Percentiles rank a stretch among this genome's conserved stretches.
These are phyloP conservation scores for Ictalurus punctatus DNA, from an alignment of 2,113 vertebrate species.

Conservation along the genomic window DNA sequence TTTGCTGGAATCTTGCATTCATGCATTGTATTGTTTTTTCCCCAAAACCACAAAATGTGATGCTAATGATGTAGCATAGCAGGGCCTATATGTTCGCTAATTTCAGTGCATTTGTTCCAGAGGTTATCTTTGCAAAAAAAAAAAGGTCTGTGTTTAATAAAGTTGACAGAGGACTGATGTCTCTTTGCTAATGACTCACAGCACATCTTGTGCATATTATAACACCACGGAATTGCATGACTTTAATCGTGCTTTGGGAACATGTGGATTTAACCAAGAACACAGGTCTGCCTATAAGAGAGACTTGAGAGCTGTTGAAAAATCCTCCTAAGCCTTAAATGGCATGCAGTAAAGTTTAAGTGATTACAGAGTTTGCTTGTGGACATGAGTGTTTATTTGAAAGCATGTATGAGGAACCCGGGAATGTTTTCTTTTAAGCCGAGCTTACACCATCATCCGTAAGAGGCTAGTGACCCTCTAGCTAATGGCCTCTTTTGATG, in stretches of 20 bases:
- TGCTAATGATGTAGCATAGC: constrained; percentile 34
- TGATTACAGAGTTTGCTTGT: background rate
- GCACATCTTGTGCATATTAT: constrained; percentile 39
- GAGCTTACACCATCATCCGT: background rate
- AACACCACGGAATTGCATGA: background rate
- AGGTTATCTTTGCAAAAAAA: background rate
- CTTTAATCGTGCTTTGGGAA: constrained; percentile 12
- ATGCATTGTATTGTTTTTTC: background rate
- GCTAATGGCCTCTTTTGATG: background rate
- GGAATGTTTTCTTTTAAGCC: background rate
- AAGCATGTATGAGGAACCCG: constrained; percentile 3
- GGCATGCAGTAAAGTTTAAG: background rate
- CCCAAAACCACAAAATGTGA: background rate
- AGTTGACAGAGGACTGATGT: background rate
- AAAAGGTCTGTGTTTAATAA: constrained; percentile 19
- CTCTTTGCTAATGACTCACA: constrained; percentile 15
- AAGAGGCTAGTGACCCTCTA: background rate
- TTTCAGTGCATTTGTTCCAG: constrained; percentile 2
- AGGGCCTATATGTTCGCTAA: constrained; percentile 1
- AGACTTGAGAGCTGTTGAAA: background rate
- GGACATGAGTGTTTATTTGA: constrained; percentile 33
- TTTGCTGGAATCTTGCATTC: background rate
- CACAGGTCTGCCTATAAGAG: constrained; percentile 15
- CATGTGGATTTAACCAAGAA: constrained; percentile 27
- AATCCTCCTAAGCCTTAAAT: constrained; percentile 9